Base-by-base conservation (phyloP, 2,888 invertebrate species). In the Mamestra brassicae region DNA sequence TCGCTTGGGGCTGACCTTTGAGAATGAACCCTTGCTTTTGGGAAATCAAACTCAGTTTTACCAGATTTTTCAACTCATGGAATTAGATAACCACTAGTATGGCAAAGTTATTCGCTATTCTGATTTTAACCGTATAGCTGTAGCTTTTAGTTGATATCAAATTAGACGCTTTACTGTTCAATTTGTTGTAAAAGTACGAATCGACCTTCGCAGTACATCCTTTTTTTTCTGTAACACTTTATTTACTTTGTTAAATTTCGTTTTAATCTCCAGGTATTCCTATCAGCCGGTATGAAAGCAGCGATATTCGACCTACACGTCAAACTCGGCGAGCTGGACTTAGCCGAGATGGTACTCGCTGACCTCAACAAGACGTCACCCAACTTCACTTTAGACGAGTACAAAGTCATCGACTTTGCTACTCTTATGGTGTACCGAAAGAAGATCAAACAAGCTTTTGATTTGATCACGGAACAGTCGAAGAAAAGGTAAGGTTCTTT, bases 231-330 rank as follows among this genome's bases (percentile, higher is more conserved):
- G 17, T 17, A 4, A 10, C 47, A 4, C 42, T n/a, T 17, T 60
- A 7, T 8, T n/a, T 3, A 38, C 38, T 6, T 42, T 11, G 5
- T 26, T 15, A 34, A 13, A 8, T 15, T 11, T 11, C 4, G 7
- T 42, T 65, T 42, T n/a, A 42, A 15, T 50, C 3, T 1, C 5
- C 86, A 97, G 97, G 92, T 97, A 3, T 93, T 96, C 57, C 91
- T 97, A 47, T 97, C 97, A 81, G 96, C 97, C 0, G 98, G 98
- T 4, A 97, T 98, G 97, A 97, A 97, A 87, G 97, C 97, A 0
- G 93, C 97, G 2, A 96, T 97, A 65, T 97, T 98, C 80, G 97
- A 97, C 80, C 90, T 97, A 5, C 97, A 97, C 90, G 96, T 97
- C 5, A 97, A 97, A 88, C 91, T 96, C 1, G 97, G 96, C 45